Evolutionary conservation across 2,797 vertebrate species (phyloP).

Genomic region (Hippoglossus hippoglossus): DNA sequence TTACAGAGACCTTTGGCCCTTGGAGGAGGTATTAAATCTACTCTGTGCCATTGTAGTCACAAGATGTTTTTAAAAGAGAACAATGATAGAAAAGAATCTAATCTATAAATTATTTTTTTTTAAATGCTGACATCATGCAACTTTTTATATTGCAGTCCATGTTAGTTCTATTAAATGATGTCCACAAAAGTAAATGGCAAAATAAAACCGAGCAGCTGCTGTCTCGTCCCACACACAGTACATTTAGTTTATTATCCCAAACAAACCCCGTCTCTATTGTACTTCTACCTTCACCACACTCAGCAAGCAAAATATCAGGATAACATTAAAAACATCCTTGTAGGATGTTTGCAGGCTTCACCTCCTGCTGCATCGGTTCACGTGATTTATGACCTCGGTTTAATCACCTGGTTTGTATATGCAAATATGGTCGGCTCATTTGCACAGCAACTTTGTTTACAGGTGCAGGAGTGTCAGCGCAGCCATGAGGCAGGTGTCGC

Average conservation of each 20-base stretch:
- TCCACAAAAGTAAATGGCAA: too few species aligned
- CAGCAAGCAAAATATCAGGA: too few species aligned
- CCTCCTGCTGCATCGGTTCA: slow-evolving; percentile 7
- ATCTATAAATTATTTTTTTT: too few species aligned
- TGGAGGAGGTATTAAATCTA: too few species aligned
- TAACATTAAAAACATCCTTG: too few species aligned
- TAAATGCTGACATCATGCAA: too few species aligned
- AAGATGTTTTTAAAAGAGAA: not conserved
- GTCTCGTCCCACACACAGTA: too few species aligned
- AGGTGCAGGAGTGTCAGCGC: slow-evolving; percentile 31
- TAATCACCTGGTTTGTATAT: slow-evolving; percentile 61
- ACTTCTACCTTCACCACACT: not conserved
- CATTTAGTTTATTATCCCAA: not conserved
- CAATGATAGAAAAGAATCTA: not conserved
- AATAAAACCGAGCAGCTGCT: too few species aligned
- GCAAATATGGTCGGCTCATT: slow-evolving; percentile 74
- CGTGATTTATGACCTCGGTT: slow-evolving; percentile 7
- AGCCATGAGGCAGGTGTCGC: not conserved
- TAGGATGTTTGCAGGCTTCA: not conserved
- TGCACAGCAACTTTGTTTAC: slow-evolving; percentile 70
- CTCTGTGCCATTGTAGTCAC: too few species aligned
- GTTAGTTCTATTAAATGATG: too few species aligned
- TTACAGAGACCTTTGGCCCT: too few species aligned
- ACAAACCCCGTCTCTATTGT: not conserved
- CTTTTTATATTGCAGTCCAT: too few species aligned